phyloP scores from a whole-genome alignment of 1,140 invertebrate species.

The Orchestia grillus region DNA sequence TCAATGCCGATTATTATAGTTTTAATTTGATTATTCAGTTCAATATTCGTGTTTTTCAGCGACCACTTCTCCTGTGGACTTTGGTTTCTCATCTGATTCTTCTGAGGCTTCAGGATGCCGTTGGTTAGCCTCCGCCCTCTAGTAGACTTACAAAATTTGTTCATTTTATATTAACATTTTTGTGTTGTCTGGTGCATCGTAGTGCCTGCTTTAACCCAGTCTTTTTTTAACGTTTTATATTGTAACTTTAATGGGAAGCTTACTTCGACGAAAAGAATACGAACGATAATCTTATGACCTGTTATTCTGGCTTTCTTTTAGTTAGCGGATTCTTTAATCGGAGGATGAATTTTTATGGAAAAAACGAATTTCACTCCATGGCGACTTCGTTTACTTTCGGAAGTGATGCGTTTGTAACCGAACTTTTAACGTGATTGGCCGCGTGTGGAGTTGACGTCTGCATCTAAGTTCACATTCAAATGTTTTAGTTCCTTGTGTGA shows the following conservation, averaged over 20 bases:
- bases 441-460: background rate
- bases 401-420: too few species aligned
- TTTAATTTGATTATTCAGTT: background rate
- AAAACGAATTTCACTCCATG: background rate
- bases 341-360: background rate
- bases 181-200: background rate
- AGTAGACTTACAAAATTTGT: background rate
- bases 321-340: background rate
- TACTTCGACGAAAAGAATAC: background rate
- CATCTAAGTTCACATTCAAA: background rate
- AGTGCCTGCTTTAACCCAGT: background rate
- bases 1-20: too few species aligned
- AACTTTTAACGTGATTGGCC: background rate
- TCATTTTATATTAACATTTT: slow-evolving; percentile 2
- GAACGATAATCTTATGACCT: background rate
- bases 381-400: background rate
- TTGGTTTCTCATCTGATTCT: background rate
- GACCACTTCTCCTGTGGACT: background rate
- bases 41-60: background rate
- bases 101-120: background rate
- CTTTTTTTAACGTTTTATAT: background rate
- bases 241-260: background rate
- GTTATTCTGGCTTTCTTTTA: background rate
- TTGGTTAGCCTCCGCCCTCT: background rate
- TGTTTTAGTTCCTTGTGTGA: background rate